Conservation (phyloP, 2,888 invertebrate genomes). For the Gortyna flavago region DNA sequence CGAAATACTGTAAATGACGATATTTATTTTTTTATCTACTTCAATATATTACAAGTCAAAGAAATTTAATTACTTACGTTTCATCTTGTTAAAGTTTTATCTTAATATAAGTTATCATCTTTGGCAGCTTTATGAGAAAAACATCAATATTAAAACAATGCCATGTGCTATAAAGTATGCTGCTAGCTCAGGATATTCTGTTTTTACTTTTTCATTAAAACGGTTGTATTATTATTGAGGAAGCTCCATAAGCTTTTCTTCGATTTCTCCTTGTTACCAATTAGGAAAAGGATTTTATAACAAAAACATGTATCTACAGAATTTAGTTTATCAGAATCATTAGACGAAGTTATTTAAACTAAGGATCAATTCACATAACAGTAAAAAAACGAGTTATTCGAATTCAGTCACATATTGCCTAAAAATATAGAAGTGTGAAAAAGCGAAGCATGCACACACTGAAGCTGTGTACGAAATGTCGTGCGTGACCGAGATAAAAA, state of each 20-base stretch:
- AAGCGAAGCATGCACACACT: slow-evolving; percentile 2
- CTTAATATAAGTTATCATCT: not conserved
- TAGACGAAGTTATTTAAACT: not conserved
- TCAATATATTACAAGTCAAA: not conserved
- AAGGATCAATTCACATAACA: not conserved
- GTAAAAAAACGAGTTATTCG: slow-evolving; percentile 1
- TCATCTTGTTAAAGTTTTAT: slow-evolving; percentile 6
- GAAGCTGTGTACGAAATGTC: not conserved
- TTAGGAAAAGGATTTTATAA: not conserved
- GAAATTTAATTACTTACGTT: not conserved
- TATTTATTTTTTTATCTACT: not conserved
- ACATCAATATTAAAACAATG: slow-evolving; percentile 5
- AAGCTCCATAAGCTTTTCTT: not conserved
- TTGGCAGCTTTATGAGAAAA: slow-evolving; percentile 1
- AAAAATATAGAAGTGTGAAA: slow-evolving; percentile 22
- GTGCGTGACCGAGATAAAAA: slow-evolving; percentile 29
- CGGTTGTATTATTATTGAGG: not conserved
- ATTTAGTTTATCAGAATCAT: not conserved
- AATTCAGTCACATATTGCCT: slow-evolving; percentile 19
- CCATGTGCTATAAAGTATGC: not conserved
- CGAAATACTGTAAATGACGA: not conserved
- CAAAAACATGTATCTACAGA: not conserved
- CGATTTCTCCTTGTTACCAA: not conserved
- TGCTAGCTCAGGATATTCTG: not conserved
- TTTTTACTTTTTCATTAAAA: not conserved